A percentile compares a stretch with the other conserved stretches of the same genome.
These are phyloP conservation scores for Brachypteracias leptosomus DNA, from an alignment of 2,113 vertebrate genomes.

Conservation along the genomic window DNA sequence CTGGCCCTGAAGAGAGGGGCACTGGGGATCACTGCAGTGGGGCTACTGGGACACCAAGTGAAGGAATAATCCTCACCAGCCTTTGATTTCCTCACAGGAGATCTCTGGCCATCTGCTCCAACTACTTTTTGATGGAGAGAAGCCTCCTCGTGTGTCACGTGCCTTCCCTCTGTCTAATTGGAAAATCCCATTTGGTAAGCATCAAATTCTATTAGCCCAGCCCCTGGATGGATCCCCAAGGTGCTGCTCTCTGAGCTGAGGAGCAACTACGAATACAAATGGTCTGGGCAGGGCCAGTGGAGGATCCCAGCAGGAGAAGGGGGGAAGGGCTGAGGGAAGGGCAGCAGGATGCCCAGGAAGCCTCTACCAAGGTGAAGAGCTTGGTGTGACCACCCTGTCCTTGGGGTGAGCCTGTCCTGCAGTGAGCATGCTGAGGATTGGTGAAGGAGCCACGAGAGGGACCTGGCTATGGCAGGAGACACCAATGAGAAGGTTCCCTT, in stretches of 20 bases:
- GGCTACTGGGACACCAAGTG: neutral
- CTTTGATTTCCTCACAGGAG: neutral
- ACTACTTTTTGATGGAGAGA: neutral
- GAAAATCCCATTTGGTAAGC: slow-evolving; percentile 35
- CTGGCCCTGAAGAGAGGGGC: neutral
- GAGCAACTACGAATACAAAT: neutral
- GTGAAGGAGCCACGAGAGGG: rapidly evolving
- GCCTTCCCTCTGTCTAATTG: neutral
- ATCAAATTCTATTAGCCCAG: neutral
- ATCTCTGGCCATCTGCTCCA: slow-evolving; percentile 26
- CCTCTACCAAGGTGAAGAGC: neutral
- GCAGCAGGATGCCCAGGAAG: neutral
- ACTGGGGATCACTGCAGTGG: neutral
- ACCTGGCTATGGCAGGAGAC: neutral
- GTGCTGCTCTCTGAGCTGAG: neutral
- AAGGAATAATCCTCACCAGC: neutral
- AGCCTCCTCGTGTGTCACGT: neutral
- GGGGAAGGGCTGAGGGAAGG: neutral
- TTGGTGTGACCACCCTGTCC: neutral
- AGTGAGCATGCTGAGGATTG: neutral
- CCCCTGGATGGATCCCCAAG: neutral
- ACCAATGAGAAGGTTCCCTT: neutral
- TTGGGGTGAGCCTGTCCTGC: neutral
- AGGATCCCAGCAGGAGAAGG: neutral
- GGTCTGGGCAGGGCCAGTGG: neutral